Evolutionary conservation across 2,113 vertebrate genomes (phyloP), one percentile per base, ranked within the genome.

Genomic region (Anser cygnoides): DNA sequence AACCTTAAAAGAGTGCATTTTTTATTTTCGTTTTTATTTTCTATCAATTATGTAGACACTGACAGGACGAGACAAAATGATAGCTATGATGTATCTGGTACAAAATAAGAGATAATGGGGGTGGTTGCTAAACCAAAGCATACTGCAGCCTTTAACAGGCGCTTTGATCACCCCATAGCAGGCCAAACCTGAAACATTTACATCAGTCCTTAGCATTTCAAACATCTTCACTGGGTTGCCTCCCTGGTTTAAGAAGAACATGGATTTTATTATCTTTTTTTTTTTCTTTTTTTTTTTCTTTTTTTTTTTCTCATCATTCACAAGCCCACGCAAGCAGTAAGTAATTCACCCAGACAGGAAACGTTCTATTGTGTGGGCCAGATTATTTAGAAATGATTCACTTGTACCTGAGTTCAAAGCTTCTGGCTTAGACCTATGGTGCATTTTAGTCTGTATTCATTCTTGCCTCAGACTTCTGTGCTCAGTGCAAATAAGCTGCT

Each of bases 321-420:
- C 28, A 92, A 91, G 93, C 88, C 95, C 97, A 97, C 96, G 95
- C 95, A 96, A 91, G 95, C 80, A 94, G 80, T 7, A 29, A 23
- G 49, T 50, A 90, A 90, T 89, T 90, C 90, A 84, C 62, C n/a
- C 87, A 94, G 85, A 82, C 73, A 94, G 95, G 93, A 96, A 96
- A 97, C 89, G 81, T 93, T 96, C 54, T 76, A 93, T 94, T 96
- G 92, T 90, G 91, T 90, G 80, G 74, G 89, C 89, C 84, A 93
- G 63, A 93, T 90, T 61, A 71, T 81, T 95, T 95, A 78, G 89
- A 96, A 96, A 94, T 90, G 13, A 90, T 96, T 95, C 83, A 95
- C 35, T 94, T 91, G 88, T 81, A 97, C 90, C 92, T 94, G 90
- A 96, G 82, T 94, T 96, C 92, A 96, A 94, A 93, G 72, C 77